phyloP scores from a whole-genome alignment of 2,113 vertebrate genomes.

The Myotis lucifugus region DNA sequence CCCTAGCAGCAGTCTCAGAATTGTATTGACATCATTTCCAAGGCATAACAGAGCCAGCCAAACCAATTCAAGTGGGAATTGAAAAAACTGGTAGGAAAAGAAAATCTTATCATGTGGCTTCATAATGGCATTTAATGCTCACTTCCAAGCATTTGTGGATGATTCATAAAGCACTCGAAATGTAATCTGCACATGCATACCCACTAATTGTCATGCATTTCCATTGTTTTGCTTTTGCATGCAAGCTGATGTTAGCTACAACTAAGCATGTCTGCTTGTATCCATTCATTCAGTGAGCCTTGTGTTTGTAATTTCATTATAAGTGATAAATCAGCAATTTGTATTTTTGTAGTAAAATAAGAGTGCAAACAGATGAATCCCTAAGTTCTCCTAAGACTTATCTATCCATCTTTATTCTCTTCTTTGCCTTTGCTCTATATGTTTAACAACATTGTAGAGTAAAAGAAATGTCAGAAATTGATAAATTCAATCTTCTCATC shows the following conservation, averaged over 20 bases:
- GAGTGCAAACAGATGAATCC: constrained; percentile 1
- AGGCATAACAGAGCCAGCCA: constrained; percentile 34
- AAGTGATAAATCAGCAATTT: constrained; percentile 43
- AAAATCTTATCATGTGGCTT: constrained; percentile 41
- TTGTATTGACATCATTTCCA: constrained; percentile 54
- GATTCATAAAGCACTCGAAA: constrained; percentile 62
- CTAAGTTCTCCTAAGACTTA: neutral
- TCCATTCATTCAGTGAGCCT: constrained; percentile 45
- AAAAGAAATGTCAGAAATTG: neutral
- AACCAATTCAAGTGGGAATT: constrained; percentile 61
- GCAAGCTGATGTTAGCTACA: constrained; percentile 60
- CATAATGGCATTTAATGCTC: constrained; percentile 57
- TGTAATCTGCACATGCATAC: constrained; percentile 11
- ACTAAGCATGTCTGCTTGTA: constrained; percentile 71
- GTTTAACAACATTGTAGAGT: constrained; percentile 4
- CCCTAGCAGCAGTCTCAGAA: constrained; percentile 67
- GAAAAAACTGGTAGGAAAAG: constrained; percentile 61
- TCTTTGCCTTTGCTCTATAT: constrained; percentile 9
- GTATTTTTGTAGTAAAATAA: neutral
- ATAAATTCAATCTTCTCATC: constrained; percentile 3
- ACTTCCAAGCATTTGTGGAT: constrained; percentile 58
- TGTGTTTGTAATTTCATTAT: constrained; percentile 62
- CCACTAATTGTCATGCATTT: constrained; percentile 68
- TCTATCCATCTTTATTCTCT: constrained; percentile 30
- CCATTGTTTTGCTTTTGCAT: constrained; percentile 75